These are phyloP conservation scores for Diplolepis rosae DNA, from an alignment of 2,888 invertebrate genomes.

Conservation along the genomic window DNA sequence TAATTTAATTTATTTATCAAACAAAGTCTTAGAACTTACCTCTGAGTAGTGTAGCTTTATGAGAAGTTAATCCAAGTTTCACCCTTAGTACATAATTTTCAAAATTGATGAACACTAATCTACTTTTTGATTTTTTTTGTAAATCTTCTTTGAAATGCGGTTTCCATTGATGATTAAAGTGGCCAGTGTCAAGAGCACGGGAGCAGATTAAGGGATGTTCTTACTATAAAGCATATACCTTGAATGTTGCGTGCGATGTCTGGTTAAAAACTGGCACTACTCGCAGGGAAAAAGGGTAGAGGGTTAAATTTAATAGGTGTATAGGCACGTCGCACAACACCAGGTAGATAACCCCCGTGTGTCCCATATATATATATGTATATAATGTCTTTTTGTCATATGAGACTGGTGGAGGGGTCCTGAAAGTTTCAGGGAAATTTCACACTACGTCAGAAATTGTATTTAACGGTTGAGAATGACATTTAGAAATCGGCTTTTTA, in stretches of 20 bases:
- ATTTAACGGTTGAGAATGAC: conserved; percentile 19
- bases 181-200: conserved; percentile 28
- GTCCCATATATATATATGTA: conserved; percentile 22
- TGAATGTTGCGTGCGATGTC: conserved; percentile 68
- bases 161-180: conserved; percentile 43
- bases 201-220: conserved; percentile 61
- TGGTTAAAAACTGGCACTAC: conserved; percentile 69
- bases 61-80: not conserved
- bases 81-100: conserved; percentile 5
- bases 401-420: not conserved
- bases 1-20: no score
- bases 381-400: conserved; percentile 28
- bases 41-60: not conserved
- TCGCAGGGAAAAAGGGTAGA: conserved; percentile 41
- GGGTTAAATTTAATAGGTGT: conserved; percentile 15
- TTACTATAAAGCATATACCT: conserved; percentile 53
- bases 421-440: conserved; percentile 27
- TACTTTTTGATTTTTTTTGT: conserved; percentile 47
- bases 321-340: conserved; percentile 35
- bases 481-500: conserved; percentile 7
- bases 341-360: conserved; percentile 33
- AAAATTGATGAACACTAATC: conserved; percentile 39
- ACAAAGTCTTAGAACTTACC: not conserved
- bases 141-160: conserved; percentile 24
- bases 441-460: conserved; percentile 24